Evolutionary conservation across 2,113 vertebrate genomes (phyloP), one percentile per base, ranked within the genome.

Genomic region (Bubo bubo): DNA sequence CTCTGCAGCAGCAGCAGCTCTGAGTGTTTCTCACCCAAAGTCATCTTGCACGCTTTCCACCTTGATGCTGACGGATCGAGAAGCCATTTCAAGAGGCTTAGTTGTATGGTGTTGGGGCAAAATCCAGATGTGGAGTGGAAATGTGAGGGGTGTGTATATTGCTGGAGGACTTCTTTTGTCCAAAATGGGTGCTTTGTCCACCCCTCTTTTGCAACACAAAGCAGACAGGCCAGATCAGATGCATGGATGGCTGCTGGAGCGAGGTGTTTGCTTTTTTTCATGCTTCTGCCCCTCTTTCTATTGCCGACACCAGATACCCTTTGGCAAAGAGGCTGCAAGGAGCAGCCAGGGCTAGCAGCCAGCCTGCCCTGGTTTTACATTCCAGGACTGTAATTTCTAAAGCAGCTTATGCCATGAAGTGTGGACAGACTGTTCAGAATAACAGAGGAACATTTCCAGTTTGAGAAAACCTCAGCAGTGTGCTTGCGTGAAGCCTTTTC

Each of bases 381-480:
- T 97, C 96, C 95, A 86, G 90, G 58, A 10, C 95, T 85, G 73
- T 91, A 81, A 92, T 97, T 94, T 92, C 73, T 86, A 79, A 95
- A 92, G 92, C 88, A 92, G 79, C 68, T 94, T 68, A 28, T 94
- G 74, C 87, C 2, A 11, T 92, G 82, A 86, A 85, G 66, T n/a
- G 41, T 86, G 90, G 94, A 96, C 95, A 95, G 86, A 90, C 43
- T 97, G 95, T 97, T 96, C 93, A 93, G 91, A 97, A 95, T 90
- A 97, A 88, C 91, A 96, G 87, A 56, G 62, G 74, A 95, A 90
- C 1, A 0, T 90, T 97, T 95, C 93, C 87, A 95, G 77, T 41
- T 47, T 55, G 43, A 96, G 56, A 49, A 63, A 95, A 64, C 52
- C 84, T 90, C 87, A 77, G 72, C 71, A 8, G 34, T 32, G 53